Evolutionary conservation across 2,888 invertebrate species (phyloP).

Genomic region (Tolmerus cingulatus): DNA sequence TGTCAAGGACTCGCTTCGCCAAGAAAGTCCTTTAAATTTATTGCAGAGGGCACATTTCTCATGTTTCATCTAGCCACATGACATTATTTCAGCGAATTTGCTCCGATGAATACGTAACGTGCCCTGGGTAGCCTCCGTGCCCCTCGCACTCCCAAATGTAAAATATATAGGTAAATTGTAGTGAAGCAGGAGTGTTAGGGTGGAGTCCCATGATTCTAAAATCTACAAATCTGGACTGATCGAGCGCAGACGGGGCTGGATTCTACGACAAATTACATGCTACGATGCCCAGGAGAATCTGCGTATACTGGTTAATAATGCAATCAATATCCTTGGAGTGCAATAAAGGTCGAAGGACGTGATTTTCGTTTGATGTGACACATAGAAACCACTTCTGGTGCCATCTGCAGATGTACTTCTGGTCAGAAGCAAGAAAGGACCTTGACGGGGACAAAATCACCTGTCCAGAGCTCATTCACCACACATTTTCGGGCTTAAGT

Average conservation of each 20-base stretch:
- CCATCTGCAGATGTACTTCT: neutral
- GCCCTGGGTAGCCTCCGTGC: neutral
- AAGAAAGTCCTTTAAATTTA: neutral
- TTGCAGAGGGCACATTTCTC: conserved; percentile 1
- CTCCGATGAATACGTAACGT: neutral
- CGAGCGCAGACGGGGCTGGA: neutral
- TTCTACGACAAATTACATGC: neutral
- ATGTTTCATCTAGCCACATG: conserved; percentile 16
- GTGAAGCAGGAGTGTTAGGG: neutral
- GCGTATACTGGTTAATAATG: neutral
- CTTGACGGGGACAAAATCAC: neutral
- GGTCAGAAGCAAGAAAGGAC: neutral
- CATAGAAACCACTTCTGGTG: neutral
- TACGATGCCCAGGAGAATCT: neutral
- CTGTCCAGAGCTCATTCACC: neutral
- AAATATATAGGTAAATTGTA: neutral
- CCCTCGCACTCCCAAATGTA: neutral
- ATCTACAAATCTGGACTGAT: neutral
- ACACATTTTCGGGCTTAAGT: neutral
- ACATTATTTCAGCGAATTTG: neutral
- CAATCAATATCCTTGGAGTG: neutral
- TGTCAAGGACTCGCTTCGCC: neutral
- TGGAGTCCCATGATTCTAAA: neutral
- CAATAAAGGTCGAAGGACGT: neutral
- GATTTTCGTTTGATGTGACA: neutral